Percentiles rank a stretch among this genome's conserved stretches.
phyloP scores from a whole-genome alignment of 2,797 vertebrate genomes.

The Melanotaenia nigrans region DNA sequence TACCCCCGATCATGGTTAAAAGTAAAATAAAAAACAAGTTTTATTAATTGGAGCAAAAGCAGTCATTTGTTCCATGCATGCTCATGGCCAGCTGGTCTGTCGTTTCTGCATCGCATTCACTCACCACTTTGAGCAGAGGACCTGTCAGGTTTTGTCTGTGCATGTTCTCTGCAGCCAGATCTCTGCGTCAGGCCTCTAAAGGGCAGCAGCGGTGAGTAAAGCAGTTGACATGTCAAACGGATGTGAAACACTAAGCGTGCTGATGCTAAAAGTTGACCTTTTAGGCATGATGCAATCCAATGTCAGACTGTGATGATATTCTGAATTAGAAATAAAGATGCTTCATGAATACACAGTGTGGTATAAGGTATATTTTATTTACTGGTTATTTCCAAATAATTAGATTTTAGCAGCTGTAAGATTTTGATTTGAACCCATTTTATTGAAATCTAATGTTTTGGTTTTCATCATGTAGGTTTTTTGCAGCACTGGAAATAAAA shows the following conservation, averaged over 20 bases:
- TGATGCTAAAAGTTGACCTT: conserved; percentile 65
- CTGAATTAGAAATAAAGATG: conserved; percentile 37
- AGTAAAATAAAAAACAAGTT: too few relatives aligned
- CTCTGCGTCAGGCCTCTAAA: conserved; percentile 38
- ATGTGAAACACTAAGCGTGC: conserved; percentile 40
- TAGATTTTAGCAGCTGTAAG: too few relatives aligned
- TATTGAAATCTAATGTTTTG: not conserved
- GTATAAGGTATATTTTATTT: conserved; percentile 10
- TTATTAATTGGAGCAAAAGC: not conserved
- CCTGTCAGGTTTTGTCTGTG: not conserved
- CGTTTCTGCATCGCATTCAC: not conserved
- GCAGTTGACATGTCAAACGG: conserved; percentile 50
- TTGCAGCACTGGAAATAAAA: conserved; percentile 10
- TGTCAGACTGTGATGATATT: conserved; percentile 37
- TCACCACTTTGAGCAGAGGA: not conserved
- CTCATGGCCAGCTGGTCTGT: not conserved
- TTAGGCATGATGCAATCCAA: conserved; percentile 46
- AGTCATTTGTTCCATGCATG: not conserved
- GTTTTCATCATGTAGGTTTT: not conserved
- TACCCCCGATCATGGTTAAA: not conserved
- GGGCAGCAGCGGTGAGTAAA: conserved; percentile 60
- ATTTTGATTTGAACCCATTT: too few relatives aligned
- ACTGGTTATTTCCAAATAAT: not conserved
- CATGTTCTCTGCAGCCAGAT: conserved; percentile 22
- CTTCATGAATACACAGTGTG: not conserved